These are phyloP conservation scores for Bettongia penicillata DNA, from an alignment of 2,113 vertebrate species.

Conservation along the genomic window DNA sequence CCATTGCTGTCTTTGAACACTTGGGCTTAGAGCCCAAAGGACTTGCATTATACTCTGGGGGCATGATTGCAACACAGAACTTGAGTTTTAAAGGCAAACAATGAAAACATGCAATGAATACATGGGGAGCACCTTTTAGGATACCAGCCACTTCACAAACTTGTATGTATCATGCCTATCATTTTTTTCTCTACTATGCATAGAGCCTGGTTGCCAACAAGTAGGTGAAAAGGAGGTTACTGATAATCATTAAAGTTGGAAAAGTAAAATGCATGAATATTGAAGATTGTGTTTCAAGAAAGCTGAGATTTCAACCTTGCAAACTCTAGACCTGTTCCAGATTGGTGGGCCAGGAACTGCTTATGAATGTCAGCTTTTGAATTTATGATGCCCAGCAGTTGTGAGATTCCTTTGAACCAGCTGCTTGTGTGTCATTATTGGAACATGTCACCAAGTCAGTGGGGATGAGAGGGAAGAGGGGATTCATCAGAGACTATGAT, in stretches of 20 bases:
- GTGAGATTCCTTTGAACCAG: background rate
- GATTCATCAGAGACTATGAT: background rate
- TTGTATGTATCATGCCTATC: background rate
- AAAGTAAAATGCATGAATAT: background rate
- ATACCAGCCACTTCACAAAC: background rate
- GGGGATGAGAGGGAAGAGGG: background rate
- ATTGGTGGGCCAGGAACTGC: background rate
- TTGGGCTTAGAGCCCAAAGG: background rate
- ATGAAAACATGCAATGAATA: background rate
- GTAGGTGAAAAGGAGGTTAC: background rate
- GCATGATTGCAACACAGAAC: background rate
- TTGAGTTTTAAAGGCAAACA: background rate
- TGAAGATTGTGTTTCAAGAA: background rate
- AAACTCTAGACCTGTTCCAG: background rate
- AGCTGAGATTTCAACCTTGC: background rate
- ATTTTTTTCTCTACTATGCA: background rate
- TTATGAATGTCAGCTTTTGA: background rate
- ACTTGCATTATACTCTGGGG: background rate
- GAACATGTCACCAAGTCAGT: background rate
- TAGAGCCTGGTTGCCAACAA: background rate
- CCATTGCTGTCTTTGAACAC: background rate
- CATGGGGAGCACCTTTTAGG: background rate
- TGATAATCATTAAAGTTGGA: background rate
- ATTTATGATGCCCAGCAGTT: background rate
- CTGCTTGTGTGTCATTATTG: background rate